Conservation (phyloP, 2,797 vertebrate genomes). For the Muscicapa striata region DNA sequence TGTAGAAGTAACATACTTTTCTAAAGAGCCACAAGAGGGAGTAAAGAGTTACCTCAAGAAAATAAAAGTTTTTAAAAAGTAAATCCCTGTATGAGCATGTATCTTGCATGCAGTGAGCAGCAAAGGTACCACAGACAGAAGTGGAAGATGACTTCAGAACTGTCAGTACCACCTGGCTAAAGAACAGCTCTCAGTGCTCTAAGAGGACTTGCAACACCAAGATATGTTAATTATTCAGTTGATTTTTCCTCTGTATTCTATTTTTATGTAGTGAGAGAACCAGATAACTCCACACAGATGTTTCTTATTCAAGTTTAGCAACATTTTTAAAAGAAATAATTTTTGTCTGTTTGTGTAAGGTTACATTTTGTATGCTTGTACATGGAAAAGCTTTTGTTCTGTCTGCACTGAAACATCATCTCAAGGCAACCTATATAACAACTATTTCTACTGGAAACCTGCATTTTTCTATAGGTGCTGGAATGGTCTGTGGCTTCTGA, state of each 20-base stretch:
- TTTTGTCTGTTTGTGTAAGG: background rate
- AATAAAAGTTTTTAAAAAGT: background rate
- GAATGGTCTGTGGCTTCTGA: background rate
- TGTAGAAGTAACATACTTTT: background rate
- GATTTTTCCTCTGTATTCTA: background rate
- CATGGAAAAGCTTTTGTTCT: background rate
- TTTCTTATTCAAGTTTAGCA: background rate
- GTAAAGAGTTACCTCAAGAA: slow-evolving; percentile 10
- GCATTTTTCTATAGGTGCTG: background rate
- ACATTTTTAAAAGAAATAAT: background rate
- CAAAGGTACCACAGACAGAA: background rate
- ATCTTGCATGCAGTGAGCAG: background rate
- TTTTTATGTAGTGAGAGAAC: background rate
- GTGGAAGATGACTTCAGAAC: background rate
- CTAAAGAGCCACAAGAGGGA: slow-evolving; percentile 59
- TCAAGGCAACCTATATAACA: background rate
- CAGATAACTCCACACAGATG: background rate
- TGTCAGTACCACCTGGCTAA: background rate
- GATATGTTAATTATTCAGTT: background rate
- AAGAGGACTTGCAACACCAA: background rate
- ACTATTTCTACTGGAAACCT: background rate
- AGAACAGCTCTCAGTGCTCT: background rate
- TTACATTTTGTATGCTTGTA: background rate
- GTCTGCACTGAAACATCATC: background rate
- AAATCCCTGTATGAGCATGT: background rate